A percentile compares a stretch with the other conserved stretches of the same genome.
These are phyloP conservation scores for Osedax fenrisi DNA, from an alignment of 2,888 invertebrate species.

Conservation along the genomic window DNA sequence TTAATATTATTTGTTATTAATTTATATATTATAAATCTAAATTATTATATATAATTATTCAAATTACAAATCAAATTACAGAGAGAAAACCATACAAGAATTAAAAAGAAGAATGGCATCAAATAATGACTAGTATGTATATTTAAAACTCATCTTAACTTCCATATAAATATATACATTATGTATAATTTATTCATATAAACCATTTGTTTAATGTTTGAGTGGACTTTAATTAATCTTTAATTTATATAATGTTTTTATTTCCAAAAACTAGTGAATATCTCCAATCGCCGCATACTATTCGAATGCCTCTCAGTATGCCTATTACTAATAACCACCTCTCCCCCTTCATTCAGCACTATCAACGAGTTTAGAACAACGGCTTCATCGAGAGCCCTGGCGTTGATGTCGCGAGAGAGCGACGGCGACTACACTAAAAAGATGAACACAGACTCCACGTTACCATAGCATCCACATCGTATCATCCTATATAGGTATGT, in stretches of 20 bases:
- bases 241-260: not conserved
- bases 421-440: too few relatives aligned
- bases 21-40: too few relatives aligned
- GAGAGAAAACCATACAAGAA: not conserved
- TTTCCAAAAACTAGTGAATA: not conserved
- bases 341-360: too few relatives aligned
- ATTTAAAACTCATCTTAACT: not conserved
- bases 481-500: too few relatives aligned
- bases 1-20: not conserved
- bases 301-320: not conserved
- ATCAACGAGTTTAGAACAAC: not conserved
- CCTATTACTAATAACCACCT: not conserved
- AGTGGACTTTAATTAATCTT: too few relatives aligned
- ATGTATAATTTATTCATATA: too few relatives aligned
- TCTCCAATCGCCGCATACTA: not conserved
- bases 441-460: too few relatives aligned
- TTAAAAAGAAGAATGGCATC: not conserved
- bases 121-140: not conserved
- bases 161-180: not conserved
- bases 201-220: too few relatives aligned
- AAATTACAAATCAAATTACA: too few relatives aligned
- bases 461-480: too few relatives aligned
- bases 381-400: not conserved
- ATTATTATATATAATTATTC: too few relatives aligned
- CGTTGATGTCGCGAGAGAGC: not conserved